Conservation (phyloP, 1,140 invertebrate genomes). For the Trichonephila inaurata region DNA sequence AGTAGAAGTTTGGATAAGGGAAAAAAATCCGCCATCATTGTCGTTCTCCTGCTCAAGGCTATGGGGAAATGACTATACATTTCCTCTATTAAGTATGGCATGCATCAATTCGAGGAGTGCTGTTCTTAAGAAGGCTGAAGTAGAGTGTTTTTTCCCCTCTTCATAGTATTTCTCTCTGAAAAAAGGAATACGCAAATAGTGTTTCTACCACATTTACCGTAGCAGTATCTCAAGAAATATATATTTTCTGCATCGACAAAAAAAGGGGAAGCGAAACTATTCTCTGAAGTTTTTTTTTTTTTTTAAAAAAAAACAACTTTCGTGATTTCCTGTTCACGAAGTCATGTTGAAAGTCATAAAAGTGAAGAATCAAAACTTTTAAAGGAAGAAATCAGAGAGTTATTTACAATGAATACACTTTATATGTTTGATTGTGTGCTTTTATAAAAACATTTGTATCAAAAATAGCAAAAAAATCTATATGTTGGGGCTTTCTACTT, state of each 20-base stretch:
- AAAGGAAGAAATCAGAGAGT: not conserved
- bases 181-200: not conserved
- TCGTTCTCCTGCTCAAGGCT: not conserved
- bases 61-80: constrained; percentile 41
- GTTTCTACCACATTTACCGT: not conserved
- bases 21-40: not conserved
- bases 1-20: not conserved
- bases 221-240: not conserved
- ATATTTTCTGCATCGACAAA: not conserved
- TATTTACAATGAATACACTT: not conserved
- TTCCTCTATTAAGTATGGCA: constrained; percentile 29
- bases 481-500: too few relatives aligned
- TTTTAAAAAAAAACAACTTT: not conserved
- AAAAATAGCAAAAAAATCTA: too few relatives aligned
- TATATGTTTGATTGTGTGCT: not conserved
- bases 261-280: not conserved
- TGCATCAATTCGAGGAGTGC: constrained; percentile 1
- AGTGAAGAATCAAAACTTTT: not conserved
- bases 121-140: not conserved
- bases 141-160: not conserved
- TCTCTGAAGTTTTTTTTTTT: not conserved
- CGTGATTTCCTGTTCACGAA: not conserved
- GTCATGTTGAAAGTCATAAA: not conserved
- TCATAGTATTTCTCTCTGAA: not conserved
- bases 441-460: not conserved